Percentiles rank a stretch among this genome's conserved stretches.
These are phyloP conservation scores for Chrysina gloriosa DNA, from an alignment of 2,888 invertebrate genomes.

Conservation along the genomic window DNA sequence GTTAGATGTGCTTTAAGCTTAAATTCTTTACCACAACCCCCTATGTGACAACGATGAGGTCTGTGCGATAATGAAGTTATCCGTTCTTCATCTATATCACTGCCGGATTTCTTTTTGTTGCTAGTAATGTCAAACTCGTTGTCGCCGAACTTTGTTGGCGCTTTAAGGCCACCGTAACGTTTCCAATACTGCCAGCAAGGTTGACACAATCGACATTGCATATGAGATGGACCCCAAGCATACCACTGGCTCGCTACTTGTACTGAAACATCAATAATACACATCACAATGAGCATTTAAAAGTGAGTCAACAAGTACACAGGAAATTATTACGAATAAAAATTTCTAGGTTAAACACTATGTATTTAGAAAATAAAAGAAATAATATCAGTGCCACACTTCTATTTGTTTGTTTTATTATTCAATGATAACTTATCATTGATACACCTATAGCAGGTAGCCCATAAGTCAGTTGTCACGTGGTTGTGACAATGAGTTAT, in stretches of 20 bases:
- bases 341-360: no score
- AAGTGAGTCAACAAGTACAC: no score
- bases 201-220: slow-evolving; percentile 93
- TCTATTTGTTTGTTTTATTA: no score
- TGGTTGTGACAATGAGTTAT: no score
- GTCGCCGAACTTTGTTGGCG: slow-evolving; percentile 70
- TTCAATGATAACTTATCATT: no score
- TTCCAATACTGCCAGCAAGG: slow-evolving; percentile 98
- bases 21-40: slow-evolving; percentile 95
- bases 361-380: no score
- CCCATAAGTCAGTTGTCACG: no score
- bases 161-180: slow-evolving; percentile 96
- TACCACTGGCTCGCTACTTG: slow-evolving; percentile 92
- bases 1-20: slow-evolving; percentile 94
- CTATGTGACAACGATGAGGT: slow-evolving; percentile 89
- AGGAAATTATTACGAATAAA: no score
- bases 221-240: slow-evolving; percentile 93
- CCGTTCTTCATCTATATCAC: slow-evolving; percentile 68
- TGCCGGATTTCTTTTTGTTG: slow-evolving; percentile 65
- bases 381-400: no score
- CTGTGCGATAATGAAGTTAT: slow-evolving; percentile 72
- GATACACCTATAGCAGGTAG: no score
- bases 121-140: slow-evolving; percentile 65
- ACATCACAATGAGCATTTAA: no score
- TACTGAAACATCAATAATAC: slow-evolving; percentile 64